These are phyloP conservation scores for Chaunax sp. DNA, from an alignment of 2,797 vertebrate genomes.

Conservation along the genomic window DNA sequence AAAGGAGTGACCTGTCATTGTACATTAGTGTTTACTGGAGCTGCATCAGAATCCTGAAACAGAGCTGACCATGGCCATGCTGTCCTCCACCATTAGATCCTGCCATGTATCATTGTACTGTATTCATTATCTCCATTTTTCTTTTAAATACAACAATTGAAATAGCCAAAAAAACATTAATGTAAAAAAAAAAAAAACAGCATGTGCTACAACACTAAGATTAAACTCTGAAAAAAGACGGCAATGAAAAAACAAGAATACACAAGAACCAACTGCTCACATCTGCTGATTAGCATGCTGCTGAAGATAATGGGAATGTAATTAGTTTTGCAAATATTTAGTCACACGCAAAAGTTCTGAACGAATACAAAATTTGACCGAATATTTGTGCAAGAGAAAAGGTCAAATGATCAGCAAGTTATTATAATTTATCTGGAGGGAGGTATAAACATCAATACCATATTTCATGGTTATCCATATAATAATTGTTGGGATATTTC, in stretches of 20 bases:
- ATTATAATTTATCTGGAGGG: no score
- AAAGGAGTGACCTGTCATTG: not conserved
- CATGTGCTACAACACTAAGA: no score
- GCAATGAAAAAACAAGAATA: no score
- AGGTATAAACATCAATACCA: not conserved
- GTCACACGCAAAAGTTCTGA: no score
- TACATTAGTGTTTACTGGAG: not conserved
- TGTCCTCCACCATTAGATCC: not conserved
- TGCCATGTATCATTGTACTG: not conserved
- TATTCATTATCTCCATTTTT: not conserved
- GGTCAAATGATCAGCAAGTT: not conserved
- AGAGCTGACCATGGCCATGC: not conserved
- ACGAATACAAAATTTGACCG: no score
- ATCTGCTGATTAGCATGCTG: no score
- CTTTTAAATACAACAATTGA: not conserved
- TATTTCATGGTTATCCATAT: not conserved
- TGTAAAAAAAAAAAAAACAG: no score
- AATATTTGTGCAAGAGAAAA: no score
- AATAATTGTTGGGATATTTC: slow-evolving; percentile 2
- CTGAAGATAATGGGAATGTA: no score
- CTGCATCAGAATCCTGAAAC: not conserved
- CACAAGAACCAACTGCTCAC: no score
- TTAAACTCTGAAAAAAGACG: not conserved
- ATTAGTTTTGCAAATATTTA: no score
- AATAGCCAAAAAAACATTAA: not conserved